Percentiles rank a stretch among this genome's conserved stretches.
These are phyloP conservation scores for Pachycephala philippinensis DNA, from an alignment of 2,113 vertebrate species.

Conservation along the genomic window DNA sequence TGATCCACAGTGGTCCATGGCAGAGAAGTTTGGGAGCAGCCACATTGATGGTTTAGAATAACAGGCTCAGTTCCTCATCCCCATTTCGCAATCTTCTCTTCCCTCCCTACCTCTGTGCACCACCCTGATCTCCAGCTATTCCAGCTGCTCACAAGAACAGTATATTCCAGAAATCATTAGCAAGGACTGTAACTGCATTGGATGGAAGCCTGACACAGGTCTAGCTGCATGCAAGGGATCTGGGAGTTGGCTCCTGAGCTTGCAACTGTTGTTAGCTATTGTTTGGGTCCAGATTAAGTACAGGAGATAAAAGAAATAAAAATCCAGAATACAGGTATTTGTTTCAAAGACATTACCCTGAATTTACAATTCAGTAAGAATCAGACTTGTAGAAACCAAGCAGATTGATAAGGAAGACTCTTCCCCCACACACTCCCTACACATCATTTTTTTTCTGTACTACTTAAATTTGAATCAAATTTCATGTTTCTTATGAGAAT, in stretches of 20 bases:
- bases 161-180: accelerated
- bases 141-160: background rate
- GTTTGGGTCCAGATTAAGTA: background rate
- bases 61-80: background rate
- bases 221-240: background rate
- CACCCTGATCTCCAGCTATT: background rate
- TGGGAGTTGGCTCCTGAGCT: background rate
- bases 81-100: background rate
- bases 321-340: too few species aligned
- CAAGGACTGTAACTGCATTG: background rate
- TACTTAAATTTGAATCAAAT: background rate
- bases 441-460: background rate
- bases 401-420: background rate
- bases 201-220: background rate
- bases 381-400: background rate
- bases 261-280: background rate
- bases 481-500: background rate
- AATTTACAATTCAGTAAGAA: background rate
- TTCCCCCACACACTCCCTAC: too few species aligned
- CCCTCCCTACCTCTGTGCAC: background rate
- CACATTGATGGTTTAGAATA: background rate
- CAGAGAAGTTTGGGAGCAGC: background rate
- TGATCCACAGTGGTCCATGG: accelerated
- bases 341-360: background rate
- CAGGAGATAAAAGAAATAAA: background rate